Base-by-base conservation (phyloP, 1,140 invertebrate genomes). In the Micrasema minimum region DNA sequence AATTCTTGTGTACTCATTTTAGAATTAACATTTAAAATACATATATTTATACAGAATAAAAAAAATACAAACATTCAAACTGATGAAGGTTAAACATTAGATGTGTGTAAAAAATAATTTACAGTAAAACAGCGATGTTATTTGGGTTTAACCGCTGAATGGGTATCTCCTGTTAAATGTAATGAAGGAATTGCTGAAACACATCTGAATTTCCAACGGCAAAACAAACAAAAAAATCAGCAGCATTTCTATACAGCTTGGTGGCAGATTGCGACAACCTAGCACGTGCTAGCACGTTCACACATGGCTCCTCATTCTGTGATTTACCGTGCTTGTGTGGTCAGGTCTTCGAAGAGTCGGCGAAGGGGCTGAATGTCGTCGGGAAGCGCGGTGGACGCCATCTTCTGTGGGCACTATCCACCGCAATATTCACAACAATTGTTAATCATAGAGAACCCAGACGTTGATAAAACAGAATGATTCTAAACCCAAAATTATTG, bases 361-460 rank as follows among this genome's bases (percentile, higher is more conserved):
- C 88, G 85, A 78, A 92, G 83, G 79, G 88, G 89, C 77, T 90
- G 89, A 79, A 92, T 92, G 82, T 91, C 90, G 75, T 89, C 89
- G 66, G 88, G 88, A 86, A 90, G 78, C 89, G 83, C 74, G 89
- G 89, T 74, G 89, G 89, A 76, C 88, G 86, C 90, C 89, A 90
- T 82, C 87, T 87, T 81, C 87, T 88, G 83, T 90, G 85, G 77
- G 83, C 83, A 82, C 89, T 90, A 85, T 77, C 53, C 73, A 41
- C 69, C 35, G 22, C 66, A 68, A 68, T 61, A 59, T 43, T 69
- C 59, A 69, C 66, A 67, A 12, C 38, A 22, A 20, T 64, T 64
- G 43, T 45, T 64, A 64, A 59, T 55, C 22, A 55, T 55, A 10
- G 46, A 20, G 46, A 20, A 48, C 11, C 18, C 46, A 48, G 20